Base-by-base conservation (phyloP, 2,113 vertebrate species). In the Electrona antarctica region DNA sequence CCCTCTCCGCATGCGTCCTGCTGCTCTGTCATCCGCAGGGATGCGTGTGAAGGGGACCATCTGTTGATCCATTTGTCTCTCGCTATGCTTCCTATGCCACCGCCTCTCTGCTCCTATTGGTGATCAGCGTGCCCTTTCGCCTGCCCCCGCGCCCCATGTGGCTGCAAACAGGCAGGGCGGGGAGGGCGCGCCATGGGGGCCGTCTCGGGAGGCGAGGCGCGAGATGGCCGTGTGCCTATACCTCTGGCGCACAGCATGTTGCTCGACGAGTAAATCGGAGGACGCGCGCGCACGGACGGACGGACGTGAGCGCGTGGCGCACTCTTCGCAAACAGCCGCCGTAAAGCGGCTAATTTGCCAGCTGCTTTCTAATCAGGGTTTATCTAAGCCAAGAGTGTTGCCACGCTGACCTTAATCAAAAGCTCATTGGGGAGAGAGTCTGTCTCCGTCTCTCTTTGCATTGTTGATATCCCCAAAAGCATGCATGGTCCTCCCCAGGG, bases 51-150 rank as follows among this genome's bases (percentile, higher is more conserved):
- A 91, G 90, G 90, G 91, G 92, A 90, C 90, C 91, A 93, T 93
- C 90, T 93, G 93, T 92, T 93, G 90, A 90, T 92, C 87, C 82
- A 88, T 92, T 91, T 90, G 84, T 92, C 84, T 92, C 79, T 83
- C 79, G 85, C 77, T 81, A 80, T 73, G 75, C 83, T 88, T 88
- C 82, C 77, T 85, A 72, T 78, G 59, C 72, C 83, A 71, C 80
- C 45, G 62, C 78, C 79, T 82, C 78, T 71, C 76, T 80, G 33
- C 33, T 6, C 75, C 80, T 77, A 83, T 81, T 70, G 60, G 82
- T 85, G 86, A 87, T 89, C 82, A 84, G 80, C 74, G 74, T 74
- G 78, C 82, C 79, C 74, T 87, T 80, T 83, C 73, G 48, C 28
- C 14, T 9, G 67, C 70, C 70, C 82, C 77, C 73, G 68, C 65